These are phyloP conservation scores for Spodoptera littoralis DNA, from an alignment of 2,888 invertebrate genomes.

Conservation along the genomic window DNA sequence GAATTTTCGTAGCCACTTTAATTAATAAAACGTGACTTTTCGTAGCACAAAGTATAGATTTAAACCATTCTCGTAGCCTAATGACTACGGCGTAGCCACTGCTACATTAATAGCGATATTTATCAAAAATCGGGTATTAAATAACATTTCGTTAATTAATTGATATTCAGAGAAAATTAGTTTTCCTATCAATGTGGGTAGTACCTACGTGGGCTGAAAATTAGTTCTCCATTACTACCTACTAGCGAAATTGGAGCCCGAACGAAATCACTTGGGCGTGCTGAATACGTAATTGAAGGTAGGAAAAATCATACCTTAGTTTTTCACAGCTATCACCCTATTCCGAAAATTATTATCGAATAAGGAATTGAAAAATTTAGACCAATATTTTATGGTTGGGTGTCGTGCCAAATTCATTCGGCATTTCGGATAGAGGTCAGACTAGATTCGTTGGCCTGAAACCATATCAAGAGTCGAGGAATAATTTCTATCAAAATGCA, in stretches of 20 bases:
- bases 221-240: conserved; percentile 37
- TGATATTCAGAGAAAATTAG: conserved; percentile 35
- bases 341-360: not conserved
- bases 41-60: conserved; percentile 31
- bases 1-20: conserved; percentile 10
- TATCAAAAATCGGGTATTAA: conserved; percentile 15
- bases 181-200: conserved; percentile 21
- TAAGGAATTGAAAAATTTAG: conserved; percentile 4
- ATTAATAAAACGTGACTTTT: conserved; percentile 9
- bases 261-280: conserved; percentile 42
- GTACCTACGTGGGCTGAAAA: conserved; percentile 40
- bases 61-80: not conserved
- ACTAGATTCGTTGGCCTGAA: conserved; percentile 4
- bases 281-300: conserved; percentile 36
- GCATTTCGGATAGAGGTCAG: conserved; percentile 17
- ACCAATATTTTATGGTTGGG: conserved; percentile 7
- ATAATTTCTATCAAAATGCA: too few species aligned
- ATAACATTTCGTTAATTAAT: conserved; percentile 40
- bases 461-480: not conserved
- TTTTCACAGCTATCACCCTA: not conserved
- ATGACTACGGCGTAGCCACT: conserved; percentile 40
- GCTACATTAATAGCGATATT: conserved; percentile 19
- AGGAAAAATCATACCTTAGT: conserved; percentile 14
- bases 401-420: conserved; percentile 11
- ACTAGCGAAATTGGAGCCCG: conserved; percentile 30